Percentiles rank a stretch among this genome's conserved stretches.
Conservation (phyloP, 2,888 invertebrate genomes). For the Lycia hirtaria region DNA sequence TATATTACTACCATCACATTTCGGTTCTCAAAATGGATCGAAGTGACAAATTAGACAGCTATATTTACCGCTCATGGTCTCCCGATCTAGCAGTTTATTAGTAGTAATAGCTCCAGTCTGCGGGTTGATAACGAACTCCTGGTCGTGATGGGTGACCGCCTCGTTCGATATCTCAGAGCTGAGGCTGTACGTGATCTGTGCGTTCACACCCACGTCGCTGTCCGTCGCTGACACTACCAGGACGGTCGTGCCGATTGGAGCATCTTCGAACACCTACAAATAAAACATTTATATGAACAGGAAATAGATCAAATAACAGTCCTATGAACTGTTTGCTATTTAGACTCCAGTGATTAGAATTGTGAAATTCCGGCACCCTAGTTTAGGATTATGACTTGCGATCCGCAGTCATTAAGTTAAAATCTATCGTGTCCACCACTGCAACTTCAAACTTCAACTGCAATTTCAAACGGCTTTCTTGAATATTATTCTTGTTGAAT, state of each 20-base stretch:
- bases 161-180: constrained; percentile 86
- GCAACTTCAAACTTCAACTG: too few species aligned
- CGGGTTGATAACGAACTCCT: constrained; percentile 94
- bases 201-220: constrained; percentile 97
- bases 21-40: neutral
- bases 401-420: too few species aligned
- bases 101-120: constrained; percentile 97
- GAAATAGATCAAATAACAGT: neutral
- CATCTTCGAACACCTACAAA: constrained; percentile 94
- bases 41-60: neutral
- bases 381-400: too few species aligned
- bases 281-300: too few species aligned
- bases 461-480: too few species aligned
- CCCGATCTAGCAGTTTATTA: constrained; percentile 93
- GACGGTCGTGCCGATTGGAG: constrained; percentile 95
- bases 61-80: constrained; percentile 87
- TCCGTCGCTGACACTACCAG: constrained; percentile 96
- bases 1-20: too few species aligned
- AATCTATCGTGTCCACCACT: too few species aligned
- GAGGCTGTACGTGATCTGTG: constrained; percentile 92
- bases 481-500: too few species aligned
- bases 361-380: too few species aligned
- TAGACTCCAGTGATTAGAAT: too few species aligned
- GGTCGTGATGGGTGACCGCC: constrained; percentile 87
- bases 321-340: too few species aligned